Percentiles rank a stretch among this genome's conserved stretches.
These are phyloP conservation scores for Anthopleura xanthogrammica DNA, from an alignment of 92 coral and sea anemone species.

Conservation along the genomic window DNA sequence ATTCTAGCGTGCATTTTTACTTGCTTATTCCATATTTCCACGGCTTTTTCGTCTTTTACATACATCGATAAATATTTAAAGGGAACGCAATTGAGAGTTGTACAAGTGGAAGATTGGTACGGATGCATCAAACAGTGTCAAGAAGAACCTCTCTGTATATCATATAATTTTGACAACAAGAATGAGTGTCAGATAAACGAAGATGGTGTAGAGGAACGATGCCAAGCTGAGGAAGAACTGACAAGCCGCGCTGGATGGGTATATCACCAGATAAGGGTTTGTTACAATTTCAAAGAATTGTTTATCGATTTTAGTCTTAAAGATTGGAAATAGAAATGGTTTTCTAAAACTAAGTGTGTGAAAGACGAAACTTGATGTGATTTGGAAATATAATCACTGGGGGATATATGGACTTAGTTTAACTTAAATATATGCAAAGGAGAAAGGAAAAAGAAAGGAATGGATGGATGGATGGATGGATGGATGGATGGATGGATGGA, in stretches of 20 bases:
- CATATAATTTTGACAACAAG: slow-evolving; percentile 44
- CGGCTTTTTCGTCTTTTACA: slow-evolving; percentile 9
- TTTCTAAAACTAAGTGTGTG: no score
- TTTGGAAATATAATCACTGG: no score
- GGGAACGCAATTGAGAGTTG: background rate
- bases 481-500: no score
- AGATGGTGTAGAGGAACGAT: slow-evolving; percentile 34
- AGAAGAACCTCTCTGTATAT: slow-evolving; percentile 28
- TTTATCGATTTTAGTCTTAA: no score
- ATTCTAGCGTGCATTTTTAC: background rate
- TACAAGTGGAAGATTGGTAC: slow-evolving; percentile 45
- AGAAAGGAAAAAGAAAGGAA: no score
- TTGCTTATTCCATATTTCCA: background rate
- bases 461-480: no score
- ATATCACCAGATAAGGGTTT: slow-evolving; percentile 61
- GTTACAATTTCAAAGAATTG: background rate
- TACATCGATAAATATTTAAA: slow-evolving; percentile 14
- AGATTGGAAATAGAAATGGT: no score
- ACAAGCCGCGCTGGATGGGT: slow-evolving; percentile 32
- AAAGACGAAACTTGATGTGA: no score
- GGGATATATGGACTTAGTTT: no score
- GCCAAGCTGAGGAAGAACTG: slow-evolving; percentile 16
- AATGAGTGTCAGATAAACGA: slow-evolving; percentile 38
- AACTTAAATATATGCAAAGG: no score
- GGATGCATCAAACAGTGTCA: slow-evolving; percentile 42